These are phyloP conservation scores for Lamellibrachia luymesi DNA, from an alignment of 1,140 invertebrate genomes.

Conservation along the genomic window DNA sequence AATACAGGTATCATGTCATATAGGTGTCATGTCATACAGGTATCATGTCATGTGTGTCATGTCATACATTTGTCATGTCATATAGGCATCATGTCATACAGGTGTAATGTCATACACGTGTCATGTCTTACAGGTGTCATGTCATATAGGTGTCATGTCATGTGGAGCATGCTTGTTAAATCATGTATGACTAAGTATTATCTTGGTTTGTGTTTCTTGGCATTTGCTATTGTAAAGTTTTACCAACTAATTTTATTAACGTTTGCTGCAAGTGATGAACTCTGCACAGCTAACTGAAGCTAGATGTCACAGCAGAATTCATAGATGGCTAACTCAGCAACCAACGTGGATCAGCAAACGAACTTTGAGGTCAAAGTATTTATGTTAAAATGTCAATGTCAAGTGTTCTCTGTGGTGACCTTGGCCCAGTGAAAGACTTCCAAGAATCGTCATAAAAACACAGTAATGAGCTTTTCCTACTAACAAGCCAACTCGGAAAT, in stretches of 20 bases:
- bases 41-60: too few relatives aligned
- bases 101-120: too few relatives aligned
- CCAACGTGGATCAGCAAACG: neutral
- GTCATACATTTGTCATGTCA: neutral
- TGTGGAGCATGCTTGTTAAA: neutral
- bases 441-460: neutral
- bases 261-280: neutral
- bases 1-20: too few relatives aligned
- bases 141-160: neutral
- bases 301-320: neutral
- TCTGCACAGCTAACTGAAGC: neutral
- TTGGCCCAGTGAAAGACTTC: neutral
- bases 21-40: too few relatives aligned
- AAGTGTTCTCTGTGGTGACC: neutral
- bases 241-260: neutral
- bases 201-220: neutral
- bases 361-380: neutral
- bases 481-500: neutral
- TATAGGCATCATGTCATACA: neutral
- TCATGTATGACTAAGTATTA: neutral
- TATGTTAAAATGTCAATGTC: neutral
- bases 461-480: neutral
- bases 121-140: neutral
- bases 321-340: neutral
- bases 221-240: neutral